A percentile compares a stretch with the other conserved stretches of the same genome.
These are phyloP conservation scores for Rhorus exstirpatorius DNA, from an alignment of 2,888 invertebrate species.

Conservation along the genomic window DNA sequence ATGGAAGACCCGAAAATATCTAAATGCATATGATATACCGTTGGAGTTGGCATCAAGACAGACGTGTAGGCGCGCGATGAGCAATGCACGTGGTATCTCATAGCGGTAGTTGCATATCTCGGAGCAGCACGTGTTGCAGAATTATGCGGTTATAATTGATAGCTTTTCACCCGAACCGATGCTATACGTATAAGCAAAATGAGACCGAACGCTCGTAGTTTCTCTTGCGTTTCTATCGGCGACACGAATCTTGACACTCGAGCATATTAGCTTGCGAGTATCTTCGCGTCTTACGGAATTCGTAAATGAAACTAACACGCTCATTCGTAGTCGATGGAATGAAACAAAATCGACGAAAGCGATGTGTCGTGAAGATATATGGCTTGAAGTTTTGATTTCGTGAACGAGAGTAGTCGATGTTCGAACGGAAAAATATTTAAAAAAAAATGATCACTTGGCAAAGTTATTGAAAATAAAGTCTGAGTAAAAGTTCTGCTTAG, in stretches of 20 bases:
- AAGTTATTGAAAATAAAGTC: too few relatives aligned
- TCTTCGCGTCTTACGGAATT: conserved; percentile 55
- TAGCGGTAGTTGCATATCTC: conserved; percentile 48
- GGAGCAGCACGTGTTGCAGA: conserved; percentile 62
- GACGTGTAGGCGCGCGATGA: conserved; percentile 57
- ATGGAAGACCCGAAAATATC: conserved; percentile 39
- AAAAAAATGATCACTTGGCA: too few relatives aligned
- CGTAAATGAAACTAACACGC: conserved; percentile 33
- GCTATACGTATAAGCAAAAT: not conserved
- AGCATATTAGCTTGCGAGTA: conserved; percentile 64
- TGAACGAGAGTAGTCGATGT: not conserved
- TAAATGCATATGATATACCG: conserved; percentile 11
- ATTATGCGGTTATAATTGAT: conserved; percentile 70
- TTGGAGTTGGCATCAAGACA: conserved; percentile 63
- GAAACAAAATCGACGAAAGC: conserved; percentile 42
- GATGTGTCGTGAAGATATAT: conserved; percentile 13
- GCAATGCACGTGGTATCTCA: conserved; percentile 61
- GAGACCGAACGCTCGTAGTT: not conserved
- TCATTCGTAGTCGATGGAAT: conserved; percentile 1
- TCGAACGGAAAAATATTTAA: not conserved
- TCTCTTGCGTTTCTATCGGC: conserved; percentile 59
- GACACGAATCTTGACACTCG: conserved; percentile 61
- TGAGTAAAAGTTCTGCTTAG: too few relatives aligned
- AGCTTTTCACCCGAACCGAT: conserved; percentile 46
- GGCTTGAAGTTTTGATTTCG: not conserved